Conservation (phyloP, 1,140 invertebrate species). For the Octopus sinensis region DNA sequence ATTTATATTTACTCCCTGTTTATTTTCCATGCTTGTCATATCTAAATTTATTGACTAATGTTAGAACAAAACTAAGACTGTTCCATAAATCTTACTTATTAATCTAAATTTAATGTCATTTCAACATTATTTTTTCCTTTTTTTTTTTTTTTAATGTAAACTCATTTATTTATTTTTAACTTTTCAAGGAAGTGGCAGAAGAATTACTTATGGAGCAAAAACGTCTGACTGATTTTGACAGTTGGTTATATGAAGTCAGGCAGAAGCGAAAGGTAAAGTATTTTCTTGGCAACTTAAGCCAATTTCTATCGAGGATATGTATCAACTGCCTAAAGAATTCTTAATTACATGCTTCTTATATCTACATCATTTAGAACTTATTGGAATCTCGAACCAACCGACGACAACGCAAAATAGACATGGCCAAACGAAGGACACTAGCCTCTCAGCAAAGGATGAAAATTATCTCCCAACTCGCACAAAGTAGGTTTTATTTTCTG, state of each 20-base stretch:
- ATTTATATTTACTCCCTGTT: no score
- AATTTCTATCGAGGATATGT: no score
- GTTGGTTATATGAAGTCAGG: slow-evolving; percentile 69
- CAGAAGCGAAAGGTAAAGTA: slow-evolving; percentile 62
- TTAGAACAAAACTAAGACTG: no score
- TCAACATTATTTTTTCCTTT: no score
- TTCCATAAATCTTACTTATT: no score
- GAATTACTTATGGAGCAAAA: slow-evolving; percentile 43
- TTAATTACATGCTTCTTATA: no score
- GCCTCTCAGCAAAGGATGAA: slow-evolving; percentile 91
- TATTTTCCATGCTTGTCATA: no score
- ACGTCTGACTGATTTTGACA: slow-evolving; percentile 63
- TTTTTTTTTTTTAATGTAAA: no score
- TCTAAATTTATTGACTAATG: no score
- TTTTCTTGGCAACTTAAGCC: neutral
- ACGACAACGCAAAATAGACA: slow-evolving; percentile 77
- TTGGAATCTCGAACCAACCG: slow-evolving; percentile 68
- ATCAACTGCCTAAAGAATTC: no score
- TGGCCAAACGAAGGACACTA: slow-evolving; percentile 81
- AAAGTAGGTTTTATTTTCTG: slow-evolving; percentile 44
- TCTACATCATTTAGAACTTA: no score
- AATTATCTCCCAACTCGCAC: slow-evolving; percentile 83
- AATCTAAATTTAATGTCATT: no score
- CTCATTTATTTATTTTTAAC: neutral
- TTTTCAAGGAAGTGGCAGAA: slow-evolving; percentile 58